These are phyloP conservation scores for Eulacestoma nigropectus DNA, from an alignment of 2,113 vertebrate species.

Conservation along the genomic window DNA sequence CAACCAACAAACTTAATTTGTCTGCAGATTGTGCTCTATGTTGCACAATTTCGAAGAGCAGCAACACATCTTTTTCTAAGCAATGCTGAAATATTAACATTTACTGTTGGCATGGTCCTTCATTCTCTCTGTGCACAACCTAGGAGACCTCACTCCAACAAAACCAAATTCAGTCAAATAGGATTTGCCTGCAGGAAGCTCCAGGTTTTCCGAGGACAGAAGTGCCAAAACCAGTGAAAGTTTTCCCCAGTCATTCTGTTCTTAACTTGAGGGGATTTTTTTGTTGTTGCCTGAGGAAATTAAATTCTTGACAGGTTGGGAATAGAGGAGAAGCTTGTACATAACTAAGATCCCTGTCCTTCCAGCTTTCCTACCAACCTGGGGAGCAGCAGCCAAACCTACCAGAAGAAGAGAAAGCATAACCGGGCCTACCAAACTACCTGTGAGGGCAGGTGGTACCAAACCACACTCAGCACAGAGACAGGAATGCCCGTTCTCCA, in stretches of 20 bases:
- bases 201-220: background rate
- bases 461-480: background rate
- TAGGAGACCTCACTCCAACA: background rate
- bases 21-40: background rate
- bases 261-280: background rate
- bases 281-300: background rate
- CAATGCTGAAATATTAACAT: background rate
- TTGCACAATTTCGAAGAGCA: background rate
- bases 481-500: background rate
- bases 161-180: background rate
- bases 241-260: background rate
- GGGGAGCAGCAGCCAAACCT: background rate
- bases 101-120: background rate
- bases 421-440: background rate
- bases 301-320: background rate
- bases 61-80: background rate
- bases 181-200: background rate
- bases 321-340: background rate
- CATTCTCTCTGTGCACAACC: background rate
- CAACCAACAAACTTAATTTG: conserved; percentile 20
- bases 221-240: background rate
- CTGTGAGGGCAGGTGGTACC: background rate
- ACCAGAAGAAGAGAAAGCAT: background rate
- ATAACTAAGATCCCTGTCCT: background rate
- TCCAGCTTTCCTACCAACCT: background rate